Base-by-base conservation (phyloP, 2,113 vertebrate genomes). In the Mystacornis crossleyi region DNA sequence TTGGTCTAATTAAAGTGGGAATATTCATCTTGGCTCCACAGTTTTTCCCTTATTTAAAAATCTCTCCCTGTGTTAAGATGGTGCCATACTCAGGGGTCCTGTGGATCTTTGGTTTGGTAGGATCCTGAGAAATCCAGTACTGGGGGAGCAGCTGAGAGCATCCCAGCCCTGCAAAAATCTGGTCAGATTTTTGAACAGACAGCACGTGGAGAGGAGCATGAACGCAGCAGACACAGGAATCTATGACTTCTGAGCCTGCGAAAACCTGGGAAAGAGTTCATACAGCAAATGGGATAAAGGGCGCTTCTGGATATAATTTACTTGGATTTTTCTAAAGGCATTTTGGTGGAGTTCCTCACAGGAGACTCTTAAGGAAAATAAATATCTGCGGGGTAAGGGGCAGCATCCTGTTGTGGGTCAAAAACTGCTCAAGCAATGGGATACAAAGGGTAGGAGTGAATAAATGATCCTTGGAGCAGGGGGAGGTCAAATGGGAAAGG, bases 351-450 rank as follows among this genome's bases (percentile, higher is more conserved):
- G 43, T 73, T 66, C 83, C 74, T 93, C 92, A 83, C 82, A 91
- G 92, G 93, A 95, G 94, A 79, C 79, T 87, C 65, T 96, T 94
- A 95, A 93, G 91, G 88, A 97, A 97, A 97, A 96, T 77, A 97
- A 94, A 96, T 94, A 96, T 93, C 83, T 85, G 61, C 1, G 0
- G 91, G 89, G 88, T 94, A 93, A 93, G 93, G 91, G 97, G 70
- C 95, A 95, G 88, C 81, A 79, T 95, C 95, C 96, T 96, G 94
- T 94, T 93, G 93, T 84, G 91, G 94, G 94, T 96, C 95, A 96
- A 94, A 96, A 95, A 81, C 81, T 66, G 74, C 77, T 88, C 9
- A 2, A 69, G 72, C 19, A 2, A 69, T 0, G 0, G 71, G 90
- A 90, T 95, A 93, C 69, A 90, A 95, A 95, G 83, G 53, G 33